Base-by-base conservation (phyloP, 2,888 invertebrate species). In the Cryptus armator region DNA sequence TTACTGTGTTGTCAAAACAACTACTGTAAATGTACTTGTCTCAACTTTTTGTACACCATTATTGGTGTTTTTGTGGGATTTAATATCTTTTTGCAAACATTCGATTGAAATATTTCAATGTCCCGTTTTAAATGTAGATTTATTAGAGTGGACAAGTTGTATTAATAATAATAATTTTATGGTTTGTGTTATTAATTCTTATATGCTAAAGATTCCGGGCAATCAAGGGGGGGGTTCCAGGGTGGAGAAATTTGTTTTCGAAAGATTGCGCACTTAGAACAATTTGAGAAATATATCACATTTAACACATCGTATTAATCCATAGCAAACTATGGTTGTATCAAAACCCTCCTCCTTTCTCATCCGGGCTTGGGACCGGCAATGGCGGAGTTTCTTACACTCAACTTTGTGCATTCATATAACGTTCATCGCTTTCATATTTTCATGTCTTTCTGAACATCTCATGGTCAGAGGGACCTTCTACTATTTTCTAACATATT, bases 61-160 rank as follows among this genome's bases (percentile, higher is more conserved):
- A 37, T 37, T 53, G 51, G 6, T 53, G 51, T 53, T 53, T 16
- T 53, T 16, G n/a, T 53, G 51, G 16, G n/a, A 53, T 53, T 53
- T 53, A 9, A 53, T 16, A 53, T 16, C 51, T 53, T 53, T 53
- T 53, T 53, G 51, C 51, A 53, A 16, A 53, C 2, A 4, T 53
- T 53, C 16, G 51, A 53, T 53, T 53, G 51, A 53, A 53, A 53
- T 53, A 53, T 53, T 53, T 2, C 3, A 53, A 53, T 53, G 10
- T 3, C 46, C 10, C 46, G 10, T 7, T 46, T 46, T 3, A 3
- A 46, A 46, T 46, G 14, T 14, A 9, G 3, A 46, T 46, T 10
- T 14, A 12, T 14, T 46, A 14, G 46, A 2, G 46, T 14, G 3
- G 14, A 46, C 14, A 10, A 2, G 46, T 46, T 37, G 37, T 46